phyloP scores from a whole-genome alignment of 1,140 invertebrate species.

The Pseudobourletiella spinata region DNA sequence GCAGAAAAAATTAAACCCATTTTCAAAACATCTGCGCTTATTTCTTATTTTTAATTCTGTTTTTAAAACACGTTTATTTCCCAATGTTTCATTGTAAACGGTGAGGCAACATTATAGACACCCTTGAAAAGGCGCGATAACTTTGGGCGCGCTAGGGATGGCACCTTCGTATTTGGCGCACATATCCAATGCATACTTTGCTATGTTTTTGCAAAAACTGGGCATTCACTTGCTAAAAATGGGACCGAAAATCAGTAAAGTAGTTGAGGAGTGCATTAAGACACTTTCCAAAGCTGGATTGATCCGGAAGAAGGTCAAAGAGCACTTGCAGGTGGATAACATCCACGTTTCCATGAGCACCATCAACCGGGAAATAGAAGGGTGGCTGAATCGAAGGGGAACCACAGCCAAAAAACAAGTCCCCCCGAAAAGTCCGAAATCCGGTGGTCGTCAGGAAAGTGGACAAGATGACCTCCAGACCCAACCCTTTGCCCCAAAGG shows the following conservation, averaged over 20 bases:
- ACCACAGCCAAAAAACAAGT: neutral
- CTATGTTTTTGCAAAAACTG: too few species aligned
- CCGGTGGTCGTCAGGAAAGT: conserved; percentile 4
- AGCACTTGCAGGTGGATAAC: neutral
- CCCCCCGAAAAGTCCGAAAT: neutral
- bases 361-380: neutral
- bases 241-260: neutral
- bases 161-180: too few species aligned
- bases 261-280: neutral
- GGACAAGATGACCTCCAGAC: neutral
- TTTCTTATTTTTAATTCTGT: too few species aligned
- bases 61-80: too few species aligned
- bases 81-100: too few species aligned
- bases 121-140: too few species aligned
- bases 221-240: too few species aligned
- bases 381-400: neutral
- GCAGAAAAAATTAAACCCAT: too few species aligned
- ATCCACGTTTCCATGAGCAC: neutral
- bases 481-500: conserved; percentile 10
- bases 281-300: neutral
- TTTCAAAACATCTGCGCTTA: too few species aligned
- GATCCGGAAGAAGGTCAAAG: neutral
- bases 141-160: too few species aligned
- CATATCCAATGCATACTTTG: too few species aligned
- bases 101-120: too few species aligned